Base-by-base conservation (phyloP, 1,140 invertebrate species). In the Heliothis subflexa region DNA sequence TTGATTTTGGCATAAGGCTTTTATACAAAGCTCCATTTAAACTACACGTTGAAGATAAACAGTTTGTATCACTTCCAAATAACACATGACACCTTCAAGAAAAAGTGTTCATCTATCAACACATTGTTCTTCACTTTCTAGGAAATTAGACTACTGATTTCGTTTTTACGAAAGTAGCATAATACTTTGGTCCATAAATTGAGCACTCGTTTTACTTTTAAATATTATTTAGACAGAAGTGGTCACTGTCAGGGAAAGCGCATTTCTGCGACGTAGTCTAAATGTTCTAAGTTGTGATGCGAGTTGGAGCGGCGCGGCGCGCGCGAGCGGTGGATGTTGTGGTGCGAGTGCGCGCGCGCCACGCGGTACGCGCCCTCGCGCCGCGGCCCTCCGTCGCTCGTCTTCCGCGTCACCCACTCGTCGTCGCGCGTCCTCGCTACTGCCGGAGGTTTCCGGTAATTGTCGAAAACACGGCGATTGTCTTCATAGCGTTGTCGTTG, bases 241-340 rank as follows among this genome's bases (percentile, higher is more conserved):
- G 79, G 81, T 89, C 83, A 87, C 55, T 89, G 86, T 95, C 93
- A 95, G 93, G 95, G 95, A 92, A 96, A 96, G 74, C 95, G 93
- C 92, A 96, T 94, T 89, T 96, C 95, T 49, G 95, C 95, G 12
- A 96, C 93, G 83, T 96, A 96, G 78, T 95, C 94, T 83, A 95
- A 93, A 88, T 95, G 94, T 79, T 95, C 91, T 47, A 96, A 89
- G 82, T 95, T 95, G 75, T 96, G 95, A 80, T 96, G 95, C 9
- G 94, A 95, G 78, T 91, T 93, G 7, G 90, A 91, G 28, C 94
- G 92, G 73, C 91, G 86, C 0, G 94, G 94, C 0, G 92, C 87
- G 14, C 94, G 85, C 14, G 92, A 86, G 72, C 91, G 84, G 79
- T 95, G 94, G 10, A 95, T 80, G 64, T 94, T 94, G 84, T 95